These are phyloP conservation scores for Columba janthina DNA, from an alignment of 2,113 vertebrate genomes.

Conservation along the genomic window DNA sequence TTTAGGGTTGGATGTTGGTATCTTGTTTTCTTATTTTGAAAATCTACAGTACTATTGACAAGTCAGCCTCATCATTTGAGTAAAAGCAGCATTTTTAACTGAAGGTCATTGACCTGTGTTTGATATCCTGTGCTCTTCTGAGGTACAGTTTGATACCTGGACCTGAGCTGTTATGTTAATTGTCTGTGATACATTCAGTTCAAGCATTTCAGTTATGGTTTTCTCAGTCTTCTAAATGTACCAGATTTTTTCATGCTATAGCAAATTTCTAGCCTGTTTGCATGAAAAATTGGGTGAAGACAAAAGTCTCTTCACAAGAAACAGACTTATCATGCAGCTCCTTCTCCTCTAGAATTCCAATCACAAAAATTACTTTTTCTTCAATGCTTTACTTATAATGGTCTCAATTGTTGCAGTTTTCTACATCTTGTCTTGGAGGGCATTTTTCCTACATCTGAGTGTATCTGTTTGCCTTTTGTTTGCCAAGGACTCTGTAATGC, in stretches of 20 bases:
- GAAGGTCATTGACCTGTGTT: neutral
- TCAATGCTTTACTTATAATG: neutral
- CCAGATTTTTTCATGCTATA: neutral
- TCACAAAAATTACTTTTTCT: neutral
- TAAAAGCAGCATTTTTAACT: neutral
- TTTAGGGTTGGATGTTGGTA: neutral
- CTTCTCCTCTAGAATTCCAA: neutral
- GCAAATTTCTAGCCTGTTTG: neutral
- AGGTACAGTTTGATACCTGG: neutral
- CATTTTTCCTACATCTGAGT: neutral
- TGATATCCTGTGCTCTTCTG: neutral
- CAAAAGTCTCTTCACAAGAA: neutral
- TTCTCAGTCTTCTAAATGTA: neutral
- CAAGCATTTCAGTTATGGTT: neutral
- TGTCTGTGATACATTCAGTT: neutral
- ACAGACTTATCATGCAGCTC: neutral
- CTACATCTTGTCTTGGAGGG: neutral
- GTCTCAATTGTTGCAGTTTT: neutral
- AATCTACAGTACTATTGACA: neutral
- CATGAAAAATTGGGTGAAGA: neutral
- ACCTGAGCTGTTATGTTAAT: neutral
- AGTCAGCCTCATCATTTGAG: neutral
- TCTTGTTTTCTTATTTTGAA: neutral
- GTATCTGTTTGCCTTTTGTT: neutral
- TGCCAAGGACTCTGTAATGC: rapidly evolving